Base-by-base conservation (phyloP, 2,113 vertebrate species). In the Tringa solitaria region DNA sequence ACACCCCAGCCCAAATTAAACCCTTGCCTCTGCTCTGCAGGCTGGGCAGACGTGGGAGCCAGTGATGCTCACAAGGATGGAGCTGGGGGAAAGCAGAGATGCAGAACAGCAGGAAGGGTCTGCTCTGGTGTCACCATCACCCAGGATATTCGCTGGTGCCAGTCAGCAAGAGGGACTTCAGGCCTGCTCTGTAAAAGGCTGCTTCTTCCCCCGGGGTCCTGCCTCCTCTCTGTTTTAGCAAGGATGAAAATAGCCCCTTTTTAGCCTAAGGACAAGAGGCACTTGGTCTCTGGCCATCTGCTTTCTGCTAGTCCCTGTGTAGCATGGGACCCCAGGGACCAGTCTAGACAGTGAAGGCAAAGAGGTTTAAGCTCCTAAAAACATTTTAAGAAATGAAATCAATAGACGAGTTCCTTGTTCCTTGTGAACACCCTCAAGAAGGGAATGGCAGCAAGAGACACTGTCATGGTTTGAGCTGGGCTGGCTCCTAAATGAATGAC, bases 341-440 rank as follows among this genome's bases (percentile, higher is more conserved):
- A n/a, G 23, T 23, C 53, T 53, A 53, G 51, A 12, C 0, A 0
- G 37, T 30, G 46, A 54, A 41, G 39, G 12, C 12, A 27, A 8
- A 26, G 22, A 53, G 28, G 12, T 33, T 33, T 10, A 43, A 43
- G 17, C 3, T 63, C n/a, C 65, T 53, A 60, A n/a, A 87, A 78
- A 37, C 37, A 21, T 8, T 46, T 8, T 23, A 20, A 53, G 54
- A 19, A 59, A 23, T 59, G 9, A 60, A 60, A 26, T 60, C n/a
- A 28, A 4, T 3, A 3, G 5, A 4, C 12, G 9, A 77, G 35
- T 57, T 30, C 67, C 27, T 21, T 43, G 64, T 69, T 28, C 54
- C 67, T 20, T 19, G 20, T 26, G 30, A 80, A 17, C 15, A 10
- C 21, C 45, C 51, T 41, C 1, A 9, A 7, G 24, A 27, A 41